Evolutionary conservation across 2,113 vertebrate species (phyloP).

Genomic region (Coptodon bakossiorum): DNA sequence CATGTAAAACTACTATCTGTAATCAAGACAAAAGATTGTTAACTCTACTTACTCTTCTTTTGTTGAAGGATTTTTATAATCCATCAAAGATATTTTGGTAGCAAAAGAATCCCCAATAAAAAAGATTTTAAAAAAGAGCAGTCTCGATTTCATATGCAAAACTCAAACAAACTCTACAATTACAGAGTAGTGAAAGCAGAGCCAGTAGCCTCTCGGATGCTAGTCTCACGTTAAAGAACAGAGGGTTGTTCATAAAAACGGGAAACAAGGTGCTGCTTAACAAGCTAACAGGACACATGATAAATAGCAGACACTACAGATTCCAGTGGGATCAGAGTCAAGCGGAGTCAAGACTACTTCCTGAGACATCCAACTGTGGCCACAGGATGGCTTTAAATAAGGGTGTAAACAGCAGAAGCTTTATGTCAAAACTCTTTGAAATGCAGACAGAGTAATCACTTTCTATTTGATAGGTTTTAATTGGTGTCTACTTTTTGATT

Average conservation of each 20-base stretch:
- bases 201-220: not conserved
- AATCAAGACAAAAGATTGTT: not conserved
- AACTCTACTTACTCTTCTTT: not conserved
- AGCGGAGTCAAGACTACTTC: not conserved
- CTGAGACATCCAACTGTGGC: not conserved
- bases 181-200: not conserved
- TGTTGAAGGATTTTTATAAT: not conserved
- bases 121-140: not conserved
- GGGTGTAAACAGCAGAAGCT: not conserved
- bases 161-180: not conserved
- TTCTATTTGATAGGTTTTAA: not conserved
- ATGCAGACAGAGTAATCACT: not conserved
- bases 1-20: not conserved
- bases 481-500: not conserved
- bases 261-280: not conserved
- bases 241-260: not conserved
- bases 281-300: not conserved
- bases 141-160: not conserved
- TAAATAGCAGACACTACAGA: not conserved
- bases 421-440: not conserved
- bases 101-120: not conserved
- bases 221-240: not conserved
- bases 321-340: not conserved
- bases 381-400: no score
- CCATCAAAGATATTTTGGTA: not conserved